Percentiles rank a stretch among this genome's conserved stretches.
phyloP scores from a whole-genome alignment of 2,113 vertebrate species.

The Grus americana region DNA sequence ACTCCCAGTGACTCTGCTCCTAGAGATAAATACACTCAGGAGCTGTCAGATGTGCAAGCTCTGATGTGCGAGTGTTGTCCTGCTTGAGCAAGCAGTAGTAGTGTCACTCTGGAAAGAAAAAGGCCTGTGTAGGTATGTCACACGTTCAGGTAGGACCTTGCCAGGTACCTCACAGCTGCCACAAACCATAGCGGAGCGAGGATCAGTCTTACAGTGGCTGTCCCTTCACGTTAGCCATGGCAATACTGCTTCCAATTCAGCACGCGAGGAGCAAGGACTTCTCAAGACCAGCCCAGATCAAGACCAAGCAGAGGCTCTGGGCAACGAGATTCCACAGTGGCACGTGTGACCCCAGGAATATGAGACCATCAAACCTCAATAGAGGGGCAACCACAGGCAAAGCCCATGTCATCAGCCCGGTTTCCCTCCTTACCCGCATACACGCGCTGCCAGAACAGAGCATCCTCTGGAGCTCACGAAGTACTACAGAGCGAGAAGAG shows the following conservation, averaged over 20 bases:
- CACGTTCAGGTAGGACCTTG: neutral
- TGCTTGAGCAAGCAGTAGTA: neutral
- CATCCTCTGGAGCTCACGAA: neutral
- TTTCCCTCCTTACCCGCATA: neutral
- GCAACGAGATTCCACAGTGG: neutral
- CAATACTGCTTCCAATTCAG: neutral
- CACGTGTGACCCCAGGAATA: neutral
- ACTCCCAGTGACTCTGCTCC: neutral
- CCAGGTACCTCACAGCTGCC: neutral
- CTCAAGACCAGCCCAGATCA: neutral
- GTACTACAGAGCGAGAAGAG: neutral
- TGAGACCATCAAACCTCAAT: rapidly evolving
- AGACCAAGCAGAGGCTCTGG: neutral
- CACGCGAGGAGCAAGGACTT: neutral
- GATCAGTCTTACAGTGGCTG: neutral
- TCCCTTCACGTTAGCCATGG: rapidly evolving
- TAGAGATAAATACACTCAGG: neutral
- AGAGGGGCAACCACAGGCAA: neutral
- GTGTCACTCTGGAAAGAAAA: neutral
- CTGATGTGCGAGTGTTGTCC: neutral
- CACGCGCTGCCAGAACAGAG: rapidly evolving
- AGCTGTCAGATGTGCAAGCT: neutral
- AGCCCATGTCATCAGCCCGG: neutral
- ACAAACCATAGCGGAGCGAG: neutral
- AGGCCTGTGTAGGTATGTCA: neutral